These are phyloP conservation scores for Steinernema khuongi DNA, from an alignment of 1,140 invertebrate genomes.

Conservation along the genomic window DNA sequence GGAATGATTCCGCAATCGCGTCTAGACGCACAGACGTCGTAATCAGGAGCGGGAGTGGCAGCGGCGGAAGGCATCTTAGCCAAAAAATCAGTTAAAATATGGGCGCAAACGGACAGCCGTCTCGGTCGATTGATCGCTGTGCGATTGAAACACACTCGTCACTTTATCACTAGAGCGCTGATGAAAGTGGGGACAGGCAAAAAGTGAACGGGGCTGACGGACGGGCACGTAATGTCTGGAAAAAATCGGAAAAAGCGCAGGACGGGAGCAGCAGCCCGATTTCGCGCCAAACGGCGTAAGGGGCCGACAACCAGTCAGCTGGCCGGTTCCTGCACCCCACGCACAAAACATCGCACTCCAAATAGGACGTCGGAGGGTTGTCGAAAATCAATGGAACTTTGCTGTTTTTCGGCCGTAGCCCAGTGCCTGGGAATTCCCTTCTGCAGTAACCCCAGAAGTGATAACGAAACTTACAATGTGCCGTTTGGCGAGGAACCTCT, in stretches of 20 bases:
- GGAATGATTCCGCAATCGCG: too few relatives aligned
- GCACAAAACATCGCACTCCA: neutral
- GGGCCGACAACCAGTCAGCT: neutral
- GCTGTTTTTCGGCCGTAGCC: neutral
- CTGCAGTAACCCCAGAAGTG: neutral
- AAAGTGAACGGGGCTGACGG: too few relatives aligned
- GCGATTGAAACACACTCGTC: too few relatives aligned
- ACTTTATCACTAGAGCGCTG: neutral
- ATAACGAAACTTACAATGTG: constrained; percentile 15
- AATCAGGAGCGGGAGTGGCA: too few relatives aligned
- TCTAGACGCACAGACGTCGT: too few relatives aligned
- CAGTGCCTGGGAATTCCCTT: neutral
- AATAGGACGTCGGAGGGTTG: neutral
- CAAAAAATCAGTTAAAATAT: too few relatives aligned
- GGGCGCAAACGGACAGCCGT: too few relatives aligned
- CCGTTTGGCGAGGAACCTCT: neutral
- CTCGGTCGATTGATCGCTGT: too few relatives aligned
- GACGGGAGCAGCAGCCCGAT: neutral
- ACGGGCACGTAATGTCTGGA: too few relatives aligned
- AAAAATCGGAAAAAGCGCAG: neutral
- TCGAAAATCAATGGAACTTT: constrained; percentile 1
- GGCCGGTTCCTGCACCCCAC: neutral
- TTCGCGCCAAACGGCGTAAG: neutral
- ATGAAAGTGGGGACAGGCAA: too few relatives aligned
- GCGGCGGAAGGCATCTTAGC: too few relatives aligned